These are phyloP conservation scores for Palythoa heliodiscus DNA, from an alignment of 92 coral and sea anemone species.

Conservation along the genomic window DNA sequence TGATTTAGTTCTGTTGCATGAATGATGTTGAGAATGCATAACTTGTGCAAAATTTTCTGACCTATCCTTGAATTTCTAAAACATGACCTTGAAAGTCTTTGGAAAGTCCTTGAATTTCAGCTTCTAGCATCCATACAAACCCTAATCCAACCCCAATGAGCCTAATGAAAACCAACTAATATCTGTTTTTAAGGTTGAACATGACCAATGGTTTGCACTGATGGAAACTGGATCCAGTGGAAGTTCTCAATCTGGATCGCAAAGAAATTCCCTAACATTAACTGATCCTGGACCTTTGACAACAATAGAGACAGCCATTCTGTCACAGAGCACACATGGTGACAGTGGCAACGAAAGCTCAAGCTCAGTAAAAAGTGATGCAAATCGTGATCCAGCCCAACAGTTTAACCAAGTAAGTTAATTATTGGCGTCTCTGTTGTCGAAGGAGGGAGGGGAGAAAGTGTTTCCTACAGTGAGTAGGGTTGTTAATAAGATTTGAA, in stretches of 20 bases:
- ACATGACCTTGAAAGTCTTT: too few species aligned
- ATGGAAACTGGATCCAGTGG: conserved; percentile 34
- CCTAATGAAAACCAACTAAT: neutral
- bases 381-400: neutral
- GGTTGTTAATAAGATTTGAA: too few species aligned
- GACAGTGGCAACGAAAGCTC: conserved; percentile 4
- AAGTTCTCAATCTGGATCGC: conserved; percentile 33
- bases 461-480: too few species aligned
- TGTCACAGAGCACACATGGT: conserved; percentile 3
- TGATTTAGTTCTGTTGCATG: too few species aligned
- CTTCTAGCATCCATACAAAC: too few species aligned
- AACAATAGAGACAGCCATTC: neutral
- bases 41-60: too few species aligned
- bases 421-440: neutral
- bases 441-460: too few species aligned
- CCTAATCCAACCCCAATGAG: too few species aligned
- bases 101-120: too few species aligned
- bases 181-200: conserved; percentile 1
- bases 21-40: too few species aligned
- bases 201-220: conserved; percentile 39
- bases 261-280: conserved; percentile 16
- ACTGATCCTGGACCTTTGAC: conserved; percentile 1
- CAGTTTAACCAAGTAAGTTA: conserved; percentile 2
- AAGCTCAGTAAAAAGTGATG: neutral
- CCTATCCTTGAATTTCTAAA: too few species aligned